Evolutionary conservation across 2,797 vertebrate genomes (phyloP).

Genomic region (Coluber constrictor): DNA sequence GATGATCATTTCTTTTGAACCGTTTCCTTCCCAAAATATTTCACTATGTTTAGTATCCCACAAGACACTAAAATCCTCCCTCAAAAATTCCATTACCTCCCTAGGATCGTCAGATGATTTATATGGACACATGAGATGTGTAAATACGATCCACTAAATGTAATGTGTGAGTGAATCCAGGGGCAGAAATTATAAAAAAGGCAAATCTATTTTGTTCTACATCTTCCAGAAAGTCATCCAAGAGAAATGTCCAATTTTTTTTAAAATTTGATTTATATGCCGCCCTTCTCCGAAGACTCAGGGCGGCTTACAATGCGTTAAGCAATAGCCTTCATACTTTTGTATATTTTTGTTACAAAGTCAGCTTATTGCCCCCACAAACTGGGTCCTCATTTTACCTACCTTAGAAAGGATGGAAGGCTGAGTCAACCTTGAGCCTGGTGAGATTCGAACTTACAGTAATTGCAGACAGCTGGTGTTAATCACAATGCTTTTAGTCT

Average conservation of each 20-base stretch:
- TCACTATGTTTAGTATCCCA: not conserved
- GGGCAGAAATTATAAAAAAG: not conserved
- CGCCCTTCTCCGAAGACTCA: no score
- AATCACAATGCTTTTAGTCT: no score
- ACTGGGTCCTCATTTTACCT: no score
- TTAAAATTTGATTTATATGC: no score
- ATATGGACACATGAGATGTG: not conserved
- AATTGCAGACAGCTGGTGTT: no score
- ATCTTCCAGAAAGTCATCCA: not conserved
- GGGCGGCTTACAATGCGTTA: no score
- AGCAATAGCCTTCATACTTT: no score
- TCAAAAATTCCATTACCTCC: not conserved
- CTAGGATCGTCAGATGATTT: not conserved
- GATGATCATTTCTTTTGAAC: not conserved
- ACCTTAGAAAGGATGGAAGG: no score
- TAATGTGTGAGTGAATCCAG: not conserved
- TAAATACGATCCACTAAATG: not conserved
- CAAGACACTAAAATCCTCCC: not conserved
- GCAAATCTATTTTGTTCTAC: not conserved
- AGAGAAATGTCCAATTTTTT: not conserved
- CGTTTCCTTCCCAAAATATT: not conserved
- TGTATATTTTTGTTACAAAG: no score
- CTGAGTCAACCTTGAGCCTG: no score
- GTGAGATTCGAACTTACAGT: no score
- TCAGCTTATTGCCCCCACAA: no score